Evolutionary conservation across 92 coral and sea anemone species (phyloP), one percentile per base, ranked within the genome.

Genomic region (Parazoanthus swiftii): DNA sequence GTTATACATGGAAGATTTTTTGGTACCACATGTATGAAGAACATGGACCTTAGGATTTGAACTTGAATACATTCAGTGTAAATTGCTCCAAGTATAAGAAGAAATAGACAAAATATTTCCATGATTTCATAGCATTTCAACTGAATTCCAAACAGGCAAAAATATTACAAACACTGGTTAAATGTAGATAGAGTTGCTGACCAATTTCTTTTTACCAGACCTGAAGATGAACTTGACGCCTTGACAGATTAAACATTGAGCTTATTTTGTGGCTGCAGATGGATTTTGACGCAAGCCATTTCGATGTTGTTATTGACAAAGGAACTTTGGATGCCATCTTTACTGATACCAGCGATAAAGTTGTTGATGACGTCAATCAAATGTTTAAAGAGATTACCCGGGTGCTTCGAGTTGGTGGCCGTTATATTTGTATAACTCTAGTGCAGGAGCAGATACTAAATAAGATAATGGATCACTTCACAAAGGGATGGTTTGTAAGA

Each of bases 401-500:
- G 44, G 91, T 96, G 1, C 91, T 96, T 21, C 90, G 88, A 91
- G 82, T 88, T 51, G 98, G 95, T 65, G 99, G 99, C 35, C 95
- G 99, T 39, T 96, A 91, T 75, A 90, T 96, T 8, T 94, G 96
- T 76, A 85, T 95, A 51, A 89, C 99, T 8, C 89, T 95, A 44
- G 99, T 93, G 33, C 95, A 95, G 81, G 96, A 90, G 68, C 94
- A 92, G 56, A 89, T 95, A 81, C 91, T 95, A 21, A 88, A 96
- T 76, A 86, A 89, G 78, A 42, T 96, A 81, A 68, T 96, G 85
- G 91, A 74, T 56, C 90, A 95, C 85, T 96, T 96, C 80, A 86
- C 94, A 33, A 91, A 91, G 76, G 98, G 96, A 46, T 96, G 99
- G 99, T 93, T 96, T 54, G 81, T 96, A 23, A 92, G 98, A 54